These are phyloP conservation scores for Oryzias celebensis DNA, from an alignment of 2,113 vertebrate genomes.

Conservation along the genomic window DNA sequence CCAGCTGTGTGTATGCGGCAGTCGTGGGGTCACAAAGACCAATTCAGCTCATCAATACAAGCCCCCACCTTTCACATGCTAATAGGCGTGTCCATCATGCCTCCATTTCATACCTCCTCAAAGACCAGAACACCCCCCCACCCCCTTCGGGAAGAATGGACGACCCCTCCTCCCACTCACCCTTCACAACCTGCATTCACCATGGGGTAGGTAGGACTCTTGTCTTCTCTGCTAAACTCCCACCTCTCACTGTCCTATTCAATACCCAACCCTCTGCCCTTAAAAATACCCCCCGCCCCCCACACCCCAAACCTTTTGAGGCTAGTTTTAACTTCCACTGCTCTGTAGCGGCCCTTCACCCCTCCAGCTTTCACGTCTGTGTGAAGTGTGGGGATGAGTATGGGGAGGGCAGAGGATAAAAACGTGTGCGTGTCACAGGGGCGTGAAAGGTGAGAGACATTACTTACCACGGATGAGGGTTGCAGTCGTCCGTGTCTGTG, in stretches of 20 bases:
- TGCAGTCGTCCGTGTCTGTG: slow-evolving; percentile 95
- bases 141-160: slow-evolving; percentile 73
- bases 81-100: slow-evolving; percentile 69
- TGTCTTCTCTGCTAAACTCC: slow-evolving; percentile 32
- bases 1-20: slow-evolving; percentile 33
- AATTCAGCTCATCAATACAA: slow-evolving; percentile 74
- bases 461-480: slow-evolving; percentile 94
- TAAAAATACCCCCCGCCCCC: not conserved
- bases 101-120: slow-evolving; percentile 58
- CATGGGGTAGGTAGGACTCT: slow-evolving; percentile 57
- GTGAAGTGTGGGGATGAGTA: slow-evolving; percentile 38
- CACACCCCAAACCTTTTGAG: slow-evolving; percentile 37
- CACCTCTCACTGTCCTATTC: slow-evolving; percentile 58
- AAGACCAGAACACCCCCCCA: slow-evolving; percentile 54
- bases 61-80: slow-evolving; percentile 74
- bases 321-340: slow-evolving; percentile 71
- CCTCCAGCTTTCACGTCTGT: slow-evolving; percentile 29
- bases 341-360: slow-evolving; percentile 53
- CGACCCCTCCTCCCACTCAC: slow-evolving; percentile 25
- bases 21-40: slow-evolving; percentile 47
- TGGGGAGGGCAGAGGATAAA: slow-evolving; percentile 8
- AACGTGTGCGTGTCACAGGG: not conserved
- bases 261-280: slow-evolving; percentile 15
- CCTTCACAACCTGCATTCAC: slow-evolving; percentile 65
- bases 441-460: slow-evolving; percentile 12